Evolutionary conservation across 1,140 invertebrate genomes (phyloP).

Genomic region (Psilanteris sp.): DNA sequence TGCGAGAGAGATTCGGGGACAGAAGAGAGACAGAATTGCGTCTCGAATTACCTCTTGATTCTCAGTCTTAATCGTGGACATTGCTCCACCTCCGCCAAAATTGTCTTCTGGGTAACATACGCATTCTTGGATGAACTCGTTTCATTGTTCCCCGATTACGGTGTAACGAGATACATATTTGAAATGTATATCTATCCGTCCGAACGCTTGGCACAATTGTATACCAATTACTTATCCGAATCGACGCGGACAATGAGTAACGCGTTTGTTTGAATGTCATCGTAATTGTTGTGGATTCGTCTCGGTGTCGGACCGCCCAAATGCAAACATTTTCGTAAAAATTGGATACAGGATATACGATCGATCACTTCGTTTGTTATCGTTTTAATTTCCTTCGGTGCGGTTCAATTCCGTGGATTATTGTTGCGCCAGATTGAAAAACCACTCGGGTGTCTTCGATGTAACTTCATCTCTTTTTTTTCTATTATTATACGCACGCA

Average conservation of each 20-base stretch:
- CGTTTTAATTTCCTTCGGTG: slow-evolving; percentile 35
- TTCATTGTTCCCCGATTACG: slow-evolving; percentile 70
- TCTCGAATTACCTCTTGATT: slow-evolving; percentile 68
- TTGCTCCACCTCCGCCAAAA: slow-evolving; percentile 66
- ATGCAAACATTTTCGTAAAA: neutral
- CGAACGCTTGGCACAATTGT: slow-evolving; percentile 37
- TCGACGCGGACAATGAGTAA: slow-evolving; percentile 32
- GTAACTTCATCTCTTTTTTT: too few species aligned
- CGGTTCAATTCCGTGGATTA: neutral
- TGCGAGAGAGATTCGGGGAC: slow-evolving; percentile 20
- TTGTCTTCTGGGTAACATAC: slow-evolving; percentile 64
- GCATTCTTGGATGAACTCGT: slow-evolving; percentile 54
- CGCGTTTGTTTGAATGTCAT: slow-evolving; percentile 42
- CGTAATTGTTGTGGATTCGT: slow-evolving; percentile 23
- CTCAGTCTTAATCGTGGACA: slow-evolving; percentile 61
- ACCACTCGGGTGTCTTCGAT: neutral
- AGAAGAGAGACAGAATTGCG: slow-evolving; percentile 48
- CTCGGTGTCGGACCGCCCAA: slow-evolving; percentile 28
- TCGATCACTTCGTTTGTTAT: slow-evolving; percentile 28
- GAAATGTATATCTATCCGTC: slow-evolving; percentile 39
- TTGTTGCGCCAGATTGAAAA: neutral
- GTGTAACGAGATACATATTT: slow-evolving; percentile 70
- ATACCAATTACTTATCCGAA: slow-evolving; percentile 48
- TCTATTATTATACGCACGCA: too few species aligned
- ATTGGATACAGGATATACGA: slow-evolving; percentile 46